phyloP scores from a whole-genome alignment of 2,888 invertebrate genomes.

The Allacma fusca region DNA sequence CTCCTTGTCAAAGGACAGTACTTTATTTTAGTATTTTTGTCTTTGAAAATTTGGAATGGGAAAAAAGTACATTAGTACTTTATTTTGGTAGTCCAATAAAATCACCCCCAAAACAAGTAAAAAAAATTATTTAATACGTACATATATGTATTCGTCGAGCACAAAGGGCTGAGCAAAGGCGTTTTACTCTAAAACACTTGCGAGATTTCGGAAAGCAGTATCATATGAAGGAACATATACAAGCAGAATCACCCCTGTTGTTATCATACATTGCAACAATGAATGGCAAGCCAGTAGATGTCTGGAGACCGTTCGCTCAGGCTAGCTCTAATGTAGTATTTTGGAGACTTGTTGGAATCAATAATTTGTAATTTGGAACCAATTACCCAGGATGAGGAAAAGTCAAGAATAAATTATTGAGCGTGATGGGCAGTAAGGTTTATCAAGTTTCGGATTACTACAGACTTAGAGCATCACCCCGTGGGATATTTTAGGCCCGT shows the following conservation, averaged over 20 bases:
- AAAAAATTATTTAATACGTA: background rate
- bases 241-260: background rate
- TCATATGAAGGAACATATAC: background rate
- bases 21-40: too few relatives aligned
- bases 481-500: too few relatives aligned
- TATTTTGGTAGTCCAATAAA: too few relatives aligned
- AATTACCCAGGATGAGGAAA: background rate
- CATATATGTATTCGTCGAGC: too few relatives aligned
- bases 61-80: too few relatives aligned
- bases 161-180: background rate
- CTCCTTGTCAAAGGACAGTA: too few relatives aligned
- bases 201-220: background rate
- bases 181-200: conserved; percentile 13
- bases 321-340: background rate
- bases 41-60: too few relatives aligned
- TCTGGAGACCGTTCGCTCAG: background rate
- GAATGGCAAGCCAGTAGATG: background rate
- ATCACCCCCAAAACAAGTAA: too few relatives aligned
- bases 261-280: background rate
- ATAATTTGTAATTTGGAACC: too few relatives aligned
- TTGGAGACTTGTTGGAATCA: background rate
- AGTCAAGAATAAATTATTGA: background rate
- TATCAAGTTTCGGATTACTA: too few relatives aligned
- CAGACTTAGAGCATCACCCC: too few relatives aligned
- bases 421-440: too few relatives aligned